A percentile compares a stretch with the other conserved stretches of the same genome.
Conservation (phyloP, 2,797 vertebrate genomes). For the Odontamblyopus rebecca region DNA sequence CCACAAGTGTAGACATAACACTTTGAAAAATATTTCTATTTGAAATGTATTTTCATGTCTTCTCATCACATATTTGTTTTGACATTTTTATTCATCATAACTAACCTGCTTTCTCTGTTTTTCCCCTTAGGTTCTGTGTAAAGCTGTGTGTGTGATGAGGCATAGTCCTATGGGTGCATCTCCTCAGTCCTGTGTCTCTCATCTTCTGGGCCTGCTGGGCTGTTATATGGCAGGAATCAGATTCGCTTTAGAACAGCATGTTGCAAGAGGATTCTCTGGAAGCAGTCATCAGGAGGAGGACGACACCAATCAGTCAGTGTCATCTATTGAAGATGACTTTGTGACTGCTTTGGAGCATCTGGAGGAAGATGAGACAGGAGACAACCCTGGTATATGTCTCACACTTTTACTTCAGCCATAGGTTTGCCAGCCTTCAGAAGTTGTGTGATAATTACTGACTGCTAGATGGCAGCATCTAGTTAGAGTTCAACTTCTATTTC, state of each 20-base stretch:
- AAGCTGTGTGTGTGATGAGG: constrained; percentile 89
- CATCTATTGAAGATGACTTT: constrained; percentile 98
- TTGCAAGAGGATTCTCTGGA: constrained; percentile 74
- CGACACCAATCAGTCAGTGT: constrained; percentile 96
- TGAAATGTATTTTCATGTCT: constrained; percentile 31
- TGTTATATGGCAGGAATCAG: constrained; percentile 88
- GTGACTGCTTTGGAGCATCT: constrained; percentile 96
- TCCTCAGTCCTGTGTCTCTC: constrained; percentile 76
- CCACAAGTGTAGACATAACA: constrained; percentile 65
- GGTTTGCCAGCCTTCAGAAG: neutral
- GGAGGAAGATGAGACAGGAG: constrained; percentile 87
- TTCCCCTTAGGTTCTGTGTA: constrained; percentile 73
- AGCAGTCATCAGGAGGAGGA: constrained; percentile 85
- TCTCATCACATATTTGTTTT: neutral
- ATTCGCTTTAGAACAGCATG: constrained; percentile 84
- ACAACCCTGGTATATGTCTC: constrained; percentile 56
- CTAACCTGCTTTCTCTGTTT: constrained; percentile 11
- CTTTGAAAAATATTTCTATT: constrained; percentile 12
- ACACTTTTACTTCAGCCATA: neutral
- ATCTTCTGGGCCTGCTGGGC: constrained; percentile 84
- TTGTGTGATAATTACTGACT: constrained; percentile 2
- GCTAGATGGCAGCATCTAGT: constrained; percentile 32
- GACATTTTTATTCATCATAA: constrained; percentile 7
- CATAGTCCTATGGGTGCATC: constrained; percentile 74
- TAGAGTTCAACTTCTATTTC: neutral